These are phyloP conservation scores for Chirona hameri DNA, from an alignment of 2,888 invertebrate genomes.

Conservation along the genomic window DNA sequence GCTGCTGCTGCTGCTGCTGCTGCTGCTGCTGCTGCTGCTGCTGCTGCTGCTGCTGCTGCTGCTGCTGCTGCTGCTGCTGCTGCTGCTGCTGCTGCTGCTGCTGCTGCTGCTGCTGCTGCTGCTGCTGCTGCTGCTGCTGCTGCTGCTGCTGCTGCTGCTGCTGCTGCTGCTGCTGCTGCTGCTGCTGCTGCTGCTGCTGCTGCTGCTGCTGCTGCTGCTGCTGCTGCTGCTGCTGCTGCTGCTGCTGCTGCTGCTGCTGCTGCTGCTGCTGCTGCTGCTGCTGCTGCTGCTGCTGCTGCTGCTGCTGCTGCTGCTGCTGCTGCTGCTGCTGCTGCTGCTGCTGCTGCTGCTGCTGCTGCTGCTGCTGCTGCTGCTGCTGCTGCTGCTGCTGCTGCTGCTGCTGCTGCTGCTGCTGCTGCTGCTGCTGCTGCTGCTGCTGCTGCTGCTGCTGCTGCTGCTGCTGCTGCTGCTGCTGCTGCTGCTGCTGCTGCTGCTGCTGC, in stretches of 20 bases:
- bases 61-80: background rate
- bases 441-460: constrained; percentile 13
- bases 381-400: background rate
- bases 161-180: background rate
- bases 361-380: constrained; percentile 4
- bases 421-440: background rate
- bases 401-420: background rate
- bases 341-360: constrained; percentile 1
- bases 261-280: background rate
- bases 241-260: background rate
- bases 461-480: background rate
- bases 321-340: background rate
- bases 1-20: constrained; percentile 4
- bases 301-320: constrained; percentile 7
- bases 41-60: background rate
- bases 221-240: constrained; percentile 24
- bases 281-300: background rate
- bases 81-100: constrained; percentile 13
- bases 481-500: background rate
- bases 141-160: background rate
- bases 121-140: background rate
- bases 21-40: background rate
- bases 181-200: background rate
- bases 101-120: background rate
- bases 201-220: background rate